A percentile compares a stretch with the other conserved stretches of the same genome.
phyloP scores from a whole-genome alignment of 2,888 invertebrate species.

The Dynastes hyllus region DNA sequence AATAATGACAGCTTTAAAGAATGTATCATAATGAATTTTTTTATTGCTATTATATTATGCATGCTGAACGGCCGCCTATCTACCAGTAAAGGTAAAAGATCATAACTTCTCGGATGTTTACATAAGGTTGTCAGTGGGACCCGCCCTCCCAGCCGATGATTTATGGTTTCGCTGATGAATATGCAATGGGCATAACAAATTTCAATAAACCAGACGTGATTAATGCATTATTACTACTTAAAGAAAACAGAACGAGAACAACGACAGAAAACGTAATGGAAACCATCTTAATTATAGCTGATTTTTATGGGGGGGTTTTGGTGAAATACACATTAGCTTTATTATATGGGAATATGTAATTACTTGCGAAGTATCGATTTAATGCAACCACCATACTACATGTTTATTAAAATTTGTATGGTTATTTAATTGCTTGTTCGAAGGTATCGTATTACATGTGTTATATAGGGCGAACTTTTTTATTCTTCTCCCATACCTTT shows the following conservation, averaged over 20 bases:
- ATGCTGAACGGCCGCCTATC: slow-evolving; percentile 11
- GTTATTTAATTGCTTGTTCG: slow-evolving; percentile 38
- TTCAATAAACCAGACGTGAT: slow-evolving; percentile 69
- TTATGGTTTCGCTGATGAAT: slow-evolving; percentile 69
- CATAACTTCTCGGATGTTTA: slow-evolving; percentile 60
- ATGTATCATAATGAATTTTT: slow-evolving; percentile 17
- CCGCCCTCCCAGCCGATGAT: slow-evolving; percentile 64
- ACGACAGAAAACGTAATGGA: slow-evolving; percentile 52
- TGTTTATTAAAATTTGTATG: slow-evolving; percentile 34
- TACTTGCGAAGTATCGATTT: slow-evolving; percentile 33
- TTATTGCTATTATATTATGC: slow-evolving; percentile 36
- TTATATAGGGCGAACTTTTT: slow-evolving; percentile 25
- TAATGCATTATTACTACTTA: slow-evolving; percentile 62
- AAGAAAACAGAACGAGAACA: slow-evolving; percentile 31
- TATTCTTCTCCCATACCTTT: neutral
- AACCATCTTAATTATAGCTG: slow-evolving; percentile 56
- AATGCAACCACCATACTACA: slow-evolving; percentile 12
- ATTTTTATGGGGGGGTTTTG: slow-evolving; percentile 53
- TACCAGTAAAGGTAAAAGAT: slow-evolving; percentile 51
- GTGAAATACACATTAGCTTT: slow-evolving; percentile 44
- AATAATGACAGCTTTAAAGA: slow-evolving; percentile 22
- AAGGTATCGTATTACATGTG: slow-evolving; percentile 37
- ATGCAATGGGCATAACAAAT: slow-evolving; percentile 69
- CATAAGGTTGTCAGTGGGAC: slow-evolving; percentile 62
- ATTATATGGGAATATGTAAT: slow-evolving; percentile 41